These are phyloP conservation scores for Campoplex capitator DNA, from an alignment of 2,888 invertebrate species.

Conservation along the genomic window DNA sequence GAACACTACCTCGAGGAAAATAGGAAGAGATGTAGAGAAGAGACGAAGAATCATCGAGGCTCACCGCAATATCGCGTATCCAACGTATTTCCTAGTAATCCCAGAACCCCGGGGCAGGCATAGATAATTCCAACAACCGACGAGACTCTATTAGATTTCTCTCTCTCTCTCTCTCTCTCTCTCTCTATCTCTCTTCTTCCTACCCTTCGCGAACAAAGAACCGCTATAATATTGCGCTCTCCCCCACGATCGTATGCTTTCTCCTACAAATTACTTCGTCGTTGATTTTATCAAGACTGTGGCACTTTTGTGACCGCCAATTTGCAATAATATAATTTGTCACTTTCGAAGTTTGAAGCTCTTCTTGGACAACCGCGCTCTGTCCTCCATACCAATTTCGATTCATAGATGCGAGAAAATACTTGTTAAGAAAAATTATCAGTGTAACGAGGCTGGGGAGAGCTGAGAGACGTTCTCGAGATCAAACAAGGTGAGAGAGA, in stretches of 20 bases:
- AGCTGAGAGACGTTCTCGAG: conserved; percentile 25
- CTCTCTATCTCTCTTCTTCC: not conserved
- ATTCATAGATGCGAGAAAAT: conserved; percentile 49
- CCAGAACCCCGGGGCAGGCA: conserved; percentile 66
- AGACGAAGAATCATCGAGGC: conserved; percentile 54
- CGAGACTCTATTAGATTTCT: conserved; percentile 78
- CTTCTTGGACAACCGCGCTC: not conserved
- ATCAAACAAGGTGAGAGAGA: conserved; percentile 28
- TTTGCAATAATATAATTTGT: conserved; percentile 58
- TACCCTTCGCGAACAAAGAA: conserved; percentile 37
- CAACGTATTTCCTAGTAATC: conserved; percentile 80
- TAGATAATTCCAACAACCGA: conserved; percentile 29
- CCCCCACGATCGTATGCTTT: conserved; percentile 23
- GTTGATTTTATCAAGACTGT: conserved; percentile 29
- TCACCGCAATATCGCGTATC: conserved; percentile 77
- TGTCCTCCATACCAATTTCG: conserved; percentile 10
- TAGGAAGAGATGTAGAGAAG: conserved; percentile 29
- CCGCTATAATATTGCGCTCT: conserved; percentile 24
- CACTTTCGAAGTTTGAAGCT: conserved; percentile 41
- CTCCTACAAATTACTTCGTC: conserved; percentile 45
- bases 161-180: not conserved
- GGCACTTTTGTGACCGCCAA: not conserved
- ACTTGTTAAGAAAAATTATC: conserved; percentile 46
- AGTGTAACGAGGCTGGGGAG: conserved; percentile 34
- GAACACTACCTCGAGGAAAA: conserved; percentile 35